Evolutionary conservation across 2,797 vertebrate genomes (phyloP), one percentile per base, ranked within the genome.

Genomic region (Thunnus albacares): DNA sequence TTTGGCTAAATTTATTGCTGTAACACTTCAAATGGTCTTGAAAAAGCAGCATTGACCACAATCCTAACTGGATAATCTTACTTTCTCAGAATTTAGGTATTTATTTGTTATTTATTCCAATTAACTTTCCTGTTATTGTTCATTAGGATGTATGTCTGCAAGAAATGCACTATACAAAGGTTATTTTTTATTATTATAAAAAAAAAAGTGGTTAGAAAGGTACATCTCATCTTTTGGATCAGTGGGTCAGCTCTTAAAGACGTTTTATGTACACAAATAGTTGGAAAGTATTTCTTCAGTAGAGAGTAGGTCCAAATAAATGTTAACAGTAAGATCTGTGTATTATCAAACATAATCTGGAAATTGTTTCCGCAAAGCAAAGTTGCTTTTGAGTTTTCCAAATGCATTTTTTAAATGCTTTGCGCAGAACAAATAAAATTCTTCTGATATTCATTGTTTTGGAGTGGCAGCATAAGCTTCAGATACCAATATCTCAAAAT

Each of bases 21-120:
- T 33, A 30, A 80, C 33, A 64, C 51, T 24, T 55, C n/a, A 51
- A 62, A 65, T 15, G 11, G 17, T 64, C 7, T 56, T n/a, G n/a
- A 2, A 24, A 67, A 43, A 49, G 26, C 10, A 57, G 22, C n/a
- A 38, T 3, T 6, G 11, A 51, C 17, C 47, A 51, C 18, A 51
- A 51, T 20, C 47, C 5, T 1, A 49, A 49, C 45, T 18, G 45
- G 17, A 49, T 18, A 49, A 49, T 49, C 45, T 49, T 51, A 51
- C 17, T 20, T 20, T 20, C 18, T 20, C 14, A 17, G 45, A 47
- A 47, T 47, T 15, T 14, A 15, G 45, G 45, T 18, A 20, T 20
- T 51, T 18, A 20, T 18, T 51, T 18, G 18, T 51, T 10, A 51
- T 8, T 49, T 18, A 20, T 49, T 49, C 17, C 15, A 13, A 20